Conservation (phyloP, 2,797 vertebrate genomes). For the Periophthalmus magnuspinnatus region DNA sequence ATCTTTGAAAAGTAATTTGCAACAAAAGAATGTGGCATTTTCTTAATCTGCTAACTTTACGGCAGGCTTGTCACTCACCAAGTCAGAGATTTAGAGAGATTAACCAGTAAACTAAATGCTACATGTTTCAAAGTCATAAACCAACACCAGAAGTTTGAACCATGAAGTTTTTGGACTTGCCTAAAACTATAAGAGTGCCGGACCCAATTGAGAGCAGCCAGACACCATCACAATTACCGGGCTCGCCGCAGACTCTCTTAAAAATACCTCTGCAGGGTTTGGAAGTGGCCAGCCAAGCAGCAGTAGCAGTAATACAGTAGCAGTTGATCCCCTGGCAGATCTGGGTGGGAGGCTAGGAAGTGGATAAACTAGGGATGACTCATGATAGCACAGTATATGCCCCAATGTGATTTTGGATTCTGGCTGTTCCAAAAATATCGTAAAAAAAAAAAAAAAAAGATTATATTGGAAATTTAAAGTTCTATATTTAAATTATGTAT, state of each 20-base stretch:
- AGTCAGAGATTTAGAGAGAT: slow-evolving; percentile 31
- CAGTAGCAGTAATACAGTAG: slow-evolving; percentile 59
- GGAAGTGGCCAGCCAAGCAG: slow-evolving; percentile 69
- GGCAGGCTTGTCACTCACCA: slow-evolving; percentile 27
- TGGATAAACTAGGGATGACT: slow-evolving; percentile 40
- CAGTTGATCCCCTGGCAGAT: slow-evolving; percentile 47
- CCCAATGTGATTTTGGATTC: slow-evolving; percentile 13
- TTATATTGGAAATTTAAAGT: background rate
- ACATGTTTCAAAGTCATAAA: slow-evolving; percentile 49
- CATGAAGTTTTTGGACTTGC: slow-evolving; percentile 49
- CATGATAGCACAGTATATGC: slow-evolving; percentile 29
- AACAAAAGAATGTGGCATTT: slow-evolving; percentile 34
- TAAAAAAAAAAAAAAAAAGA: slow-evolving; percentile 3
- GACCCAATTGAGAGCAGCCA: slow-evolving; percentile 66
- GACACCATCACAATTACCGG: slow-evolving; percentile 75
- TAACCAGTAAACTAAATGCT: slow-evolving; percentile 37
- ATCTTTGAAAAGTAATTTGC: slow-evolving; percentile 7
- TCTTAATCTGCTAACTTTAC: slow-evolving; percentile 43
- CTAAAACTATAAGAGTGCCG: slow-evolving; percentile 55
- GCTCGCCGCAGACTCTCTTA: slow-evolving; percentile 78
- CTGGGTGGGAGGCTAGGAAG: slow-evolving; percentile 42
- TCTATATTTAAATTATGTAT: slow-evolving; percentile 12
- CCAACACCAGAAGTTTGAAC: slow-evolving; percentile 52
- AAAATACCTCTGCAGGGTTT: slow-evolving; percentile 75
- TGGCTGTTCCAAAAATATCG: slow-evolving; percentile 22